Conservation (phyloP, 2,113 vertebrate genomes). For the Chamaetylas fuelleborni region DNA sequence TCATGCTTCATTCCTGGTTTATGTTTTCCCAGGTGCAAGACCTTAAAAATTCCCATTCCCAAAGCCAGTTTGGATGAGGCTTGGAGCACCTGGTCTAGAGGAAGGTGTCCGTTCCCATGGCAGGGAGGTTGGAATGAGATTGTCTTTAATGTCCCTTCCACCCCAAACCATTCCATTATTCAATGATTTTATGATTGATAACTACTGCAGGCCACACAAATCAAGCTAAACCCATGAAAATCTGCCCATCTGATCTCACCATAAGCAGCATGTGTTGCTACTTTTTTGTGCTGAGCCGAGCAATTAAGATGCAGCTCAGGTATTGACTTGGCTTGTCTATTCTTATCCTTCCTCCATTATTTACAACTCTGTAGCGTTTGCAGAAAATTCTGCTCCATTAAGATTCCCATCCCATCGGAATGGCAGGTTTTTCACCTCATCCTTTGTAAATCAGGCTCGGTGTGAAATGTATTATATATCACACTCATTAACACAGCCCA, state of each 20-base stretch:
- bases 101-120: background rate
- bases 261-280: background rate
- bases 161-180: background rate
- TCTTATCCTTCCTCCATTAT: conserved; percentile 41
- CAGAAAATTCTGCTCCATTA: conserved; percentile 16
- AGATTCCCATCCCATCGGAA: background rate
- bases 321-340: background rate
- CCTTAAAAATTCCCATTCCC: background rate
- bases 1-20: background rate
- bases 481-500: conserved; percentile 24
- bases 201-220: background rate
- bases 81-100: background rate
- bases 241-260: background rate
- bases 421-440: conserved; percentile 14
- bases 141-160: background rate
- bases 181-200: background rate
- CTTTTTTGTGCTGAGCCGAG: background rate
- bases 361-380: background rate
- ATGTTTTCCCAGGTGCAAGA: background rate
- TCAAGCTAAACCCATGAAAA: background rate
- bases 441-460: conserved; percentile 30
- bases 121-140: rapidly evolving
- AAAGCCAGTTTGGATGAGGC: rapidly evolving
- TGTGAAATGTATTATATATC: conserved; percentile 18
- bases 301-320: conserved; percentile 32